Evolutionary conservation across 2,888 invertebrate genomes (phyloP).

Genomic region (Prosapia bicincta): DNA sequence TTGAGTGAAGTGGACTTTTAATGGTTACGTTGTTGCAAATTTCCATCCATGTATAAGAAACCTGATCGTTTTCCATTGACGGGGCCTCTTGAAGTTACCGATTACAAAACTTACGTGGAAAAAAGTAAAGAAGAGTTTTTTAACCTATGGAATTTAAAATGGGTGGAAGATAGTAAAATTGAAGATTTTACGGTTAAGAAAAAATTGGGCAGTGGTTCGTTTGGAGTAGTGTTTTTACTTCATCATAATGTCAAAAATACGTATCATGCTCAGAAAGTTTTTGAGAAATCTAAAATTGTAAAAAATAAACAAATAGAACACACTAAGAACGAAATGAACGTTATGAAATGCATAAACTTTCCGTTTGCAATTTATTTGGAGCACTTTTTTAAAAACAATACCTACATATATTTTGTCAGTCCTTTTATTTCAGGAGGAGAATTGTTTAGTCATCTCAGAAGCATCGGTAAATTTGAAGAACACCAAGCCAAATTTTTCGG

Average conservation of each 20-base stretch:
- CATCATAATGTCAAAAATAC: conserved; percentile 50
- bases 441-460: conserved; percentile 76
- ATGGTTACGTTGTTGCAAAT: too few relatives aligned
- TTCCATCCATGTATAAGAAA: background rate
- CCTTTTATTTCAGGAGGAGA: conserved; percentile 86
- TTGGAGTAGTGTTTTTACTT: conserved; percentile 59
- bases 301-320: conserved; percentile 63
- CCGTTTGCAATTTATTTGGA: conserved; percentile 86
- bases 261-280: conserved; percentile 59
- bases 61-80: background rate
- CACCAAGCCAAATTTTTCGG: conserved; percentile 70
- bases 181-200: background rate
- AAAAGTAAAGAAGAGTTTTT: background rate
- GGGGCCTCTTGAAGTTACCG: background rate
- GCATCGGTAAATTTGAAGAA: conserved; percentile 57
- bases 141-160: background rate
- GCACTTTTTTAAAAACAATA: conserved; percentile 81
- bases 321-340: conserved; percentile 70
- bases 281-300: conserved; percentile 60
- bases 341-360: conserved; percentile 81
- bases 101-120: background rate
- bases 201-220: conserved; percentile 56
- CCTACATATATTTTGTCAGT: conserved; percentile 78
- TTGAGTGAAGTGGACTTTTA: too few relatives aligned
- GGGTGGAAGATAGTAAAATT: background rate